Evolutionary conservation across 2,888 invertebrate species (phyloP), one percentile per base, ranked within the genome.

Genomic region (Automeris io): DNA sequence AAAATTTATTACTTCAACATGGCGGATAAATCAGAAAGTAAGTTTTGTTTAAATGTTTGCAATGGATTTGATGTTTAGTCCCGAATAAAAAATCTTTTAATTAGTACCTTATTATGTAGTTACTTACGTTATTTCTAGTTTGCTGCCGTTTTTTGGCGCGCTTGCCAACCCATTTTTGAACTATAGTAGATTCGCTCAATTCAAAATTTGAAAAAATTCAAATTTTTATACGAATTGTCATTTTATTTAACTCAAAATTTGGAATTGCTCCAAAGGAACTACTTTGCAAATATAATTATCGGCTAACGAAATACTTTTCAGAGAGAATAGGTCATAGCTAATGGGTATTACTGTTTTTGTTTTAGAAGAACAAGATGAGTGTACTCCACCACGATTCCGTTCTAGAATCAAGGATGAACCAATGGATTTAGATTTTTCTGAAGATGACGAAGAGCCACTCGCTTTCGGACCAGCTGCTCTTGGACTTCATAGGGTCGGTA

Each of bases 1-100:
- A 63, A 58, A 68, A 59, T 62, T 69, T 73, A 77, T 69, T 62
- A 88, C 86, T 89, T 89, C 91, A 92, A 92, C 87, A 93, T 93
- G 92, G 92, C 92, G 90, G 91, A 92, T 88, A 88, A 90, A 89
- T 90, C 91, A 88, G 91, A 92, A 91, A 91, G 92, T 92, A 89
- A 91, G 91, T 91, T 88, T 82, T 82, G 67, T 81, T 82, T 79
- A 66, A 64, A 64, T 74, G 41, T 57, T 40, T 35, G 35, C 11
- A 36, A 26, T 38, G 39, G 61, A 71, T 65, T 18, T 3, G 32
- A n/a, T 6, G 25, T 39, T 33, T 23, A 35, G 18, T 21, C 18
- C 5, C 8, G 7, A 16, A 13, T 16, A 23, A 37, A 18, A 11
- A 23, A 9, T 7, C 7, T 23, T 12, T 37, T 32, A 6, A 18